Percentiles rank a stretch among this genome's conserved stretches.
phyloP scores from a whole-genome alignment of 2,888 invertebrate genomes.

The Ischnus inquisitorius region DNA sequence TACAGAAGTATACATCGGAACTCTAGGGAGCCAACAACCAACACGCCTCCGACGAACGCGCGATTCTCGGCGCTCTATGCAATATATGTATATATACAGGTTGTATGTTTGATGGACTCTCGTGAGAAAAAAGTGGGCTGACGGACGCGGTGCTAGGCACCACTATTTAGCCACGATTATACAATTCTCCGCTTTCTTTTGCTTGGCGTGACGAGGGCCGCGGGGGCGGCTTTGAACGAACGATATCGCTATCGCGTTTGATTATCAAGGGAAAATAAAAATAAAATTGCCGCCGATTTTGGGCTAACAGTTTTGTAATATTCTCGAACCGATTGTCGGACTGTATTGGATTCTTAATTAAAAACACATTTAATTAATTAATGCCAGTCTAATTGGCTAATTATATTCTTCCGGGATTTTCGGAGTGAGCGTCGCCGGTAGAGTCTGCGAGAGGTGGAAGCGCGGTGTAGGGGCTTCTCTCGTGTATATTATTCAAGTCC shows the following conservation, averaged over 20 bases:
- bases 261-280: no score
- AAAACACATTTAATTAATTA: slow-evolving; percentile 53
- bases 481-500: slow-evolving; percentile 43
- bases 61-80: neutral
- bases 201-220: neutral
- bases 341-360: slow-evolving; percentile 18
- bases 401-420: slow-evolving; percentile 47
- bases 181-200: slow-evolving; percentile 19
- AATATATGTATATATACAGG: neutral
- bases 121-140: slow-evolving; percentile 80
- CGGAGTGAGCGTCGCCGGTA: neutral
- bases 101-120: slow-evolving; percentile 32
- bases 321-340: neutral
- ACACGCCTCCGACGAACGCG: neutral
- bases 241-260: no score
- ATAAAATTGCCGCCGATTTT: no score
- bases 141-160: slow-evolving; percentile 71
- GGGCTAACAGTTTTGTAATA: neutral
- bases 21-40: slow-evolving; percentile 21
- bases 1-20: slow-evolving; percentile 24
- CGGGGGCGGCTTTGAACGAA: no score
- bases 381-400: slow-evolving; percentile 52
- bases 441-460: neutral
- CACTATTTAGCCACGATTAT: slow-evolving; percentile 59
- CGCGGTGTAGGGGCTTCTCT: slow-evolving; percentile 2